Base-by-base conservation (phyloP, 2,113 vertebrate species). In the Gyps fulvus region DNA sequence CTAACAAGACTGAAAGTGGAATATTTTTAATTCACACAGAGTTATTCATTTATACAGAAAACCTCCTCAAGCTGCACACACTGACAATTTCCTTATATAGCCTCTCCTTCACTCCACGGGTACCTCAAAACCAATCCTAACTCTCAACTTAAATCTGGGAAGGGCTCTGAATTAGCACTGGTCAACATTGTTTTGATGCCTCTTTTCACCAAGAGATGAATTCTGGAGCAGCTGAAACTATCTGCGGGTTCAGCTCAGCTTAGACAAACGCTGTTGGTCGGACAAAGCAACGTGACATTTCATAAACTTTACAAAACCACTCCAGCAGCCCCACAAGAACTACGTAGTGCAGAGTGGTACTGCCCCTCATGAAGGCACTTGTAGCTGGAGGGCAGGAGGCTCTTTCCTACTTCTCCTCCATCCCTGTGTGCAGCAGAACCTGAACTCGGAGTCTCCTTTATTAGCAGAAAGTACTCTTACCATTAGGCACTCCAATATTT, bases 291-390 rank as follows among this genome's bases (percentile, higher is more conserved):
- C 3, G 7, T 21, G 40, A 31, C 2, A 21, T 82, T 83, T 79
- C 17, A 49, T 40, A 36, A 82, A 69, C 31, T 74, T 89, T 59
- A 32, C 20, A 47, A 42, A 81, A 73, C 29, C 13, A 16, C 17
- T 34, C 2, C 3, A 3, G 32, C 76, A 93, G 42, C 23, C 43
- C 29, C n/a, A 55, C 0, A 0, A 83, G 69, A 83, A 47, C 73
- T 52, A 10, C 0, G 0, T 22, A 63, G 20, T 6, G 34, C 13
- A 25, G 26, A 38, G 20, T 21, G 22, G 10, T 23, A 16, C 38
- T 67, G 29, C 3, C 26, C 14, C 16, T 63, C 32, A 17, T 13
- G 42, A 79, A 70, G 43, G 5, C 18, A 79, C 38, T 59, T 36
- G 7, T 2, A 18, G 16, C 42, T 87, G 65, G 21, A 85, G 40